Evolutionary conservation across 2,113 vertebrate species (phyloP).

Genomic region (Jacana jacana): DNA sequence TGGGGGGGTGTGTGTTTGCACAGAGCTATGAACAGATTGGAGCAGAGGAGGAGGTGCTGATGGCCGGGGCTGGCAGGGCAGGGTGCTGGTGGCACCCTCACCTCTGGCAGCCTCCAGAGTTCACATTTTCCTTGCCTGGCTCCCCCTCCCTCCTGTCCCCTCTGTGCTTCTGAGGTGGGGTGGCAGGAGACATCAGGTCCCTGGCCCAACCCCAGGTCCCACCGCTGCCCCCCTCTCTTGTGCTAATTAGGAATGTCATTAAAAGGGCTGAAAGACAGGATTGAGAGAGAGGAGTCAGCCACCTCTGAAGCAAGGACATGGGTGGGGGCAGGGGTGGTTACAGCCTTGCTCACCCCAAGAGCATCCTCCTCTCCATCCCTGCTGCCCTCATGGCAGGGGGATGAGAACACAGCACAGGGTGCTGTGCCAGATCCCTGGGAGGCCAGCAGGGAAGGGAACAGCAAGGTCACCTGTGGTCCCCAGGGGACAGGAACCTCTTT

Average conservation of each 20-base stretch:
- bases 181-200: not conserved
- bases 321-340: accelerated
- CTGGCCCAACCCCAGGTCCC: no score
- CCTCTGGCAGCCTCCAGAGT: not conserved
- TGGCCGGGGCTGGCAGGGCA: not conserved
- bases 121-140: accelerated
- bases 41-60: not conserved
- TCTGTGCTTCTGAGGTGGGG: not conserved
- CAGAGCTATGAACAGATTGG: not conserved
- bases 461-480: not conserved
- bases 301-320: not conserved
- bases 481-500: not conserved
- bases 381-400: not conserved
- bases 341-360: not conserved
- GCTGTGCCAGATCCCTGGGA: not conserved
- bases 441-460: not conserved
- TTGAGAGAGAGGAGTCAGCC: not conserved
- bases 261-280: not conserved
- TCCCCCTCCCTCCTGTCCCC: no score
- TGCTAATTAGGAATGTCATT: not conserved
- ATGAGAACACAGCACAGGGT: accelerated
- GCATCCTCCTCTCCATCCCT: not conserved
- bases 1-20: not conserved
- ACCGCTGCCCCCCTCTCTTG: no score
- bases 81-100: not conserved